These are phyloP conservation scores for Diuraphis noxia DNA, from an alignment of 1,140 invertebrate species.

Conservation along the genomic window DNA sequence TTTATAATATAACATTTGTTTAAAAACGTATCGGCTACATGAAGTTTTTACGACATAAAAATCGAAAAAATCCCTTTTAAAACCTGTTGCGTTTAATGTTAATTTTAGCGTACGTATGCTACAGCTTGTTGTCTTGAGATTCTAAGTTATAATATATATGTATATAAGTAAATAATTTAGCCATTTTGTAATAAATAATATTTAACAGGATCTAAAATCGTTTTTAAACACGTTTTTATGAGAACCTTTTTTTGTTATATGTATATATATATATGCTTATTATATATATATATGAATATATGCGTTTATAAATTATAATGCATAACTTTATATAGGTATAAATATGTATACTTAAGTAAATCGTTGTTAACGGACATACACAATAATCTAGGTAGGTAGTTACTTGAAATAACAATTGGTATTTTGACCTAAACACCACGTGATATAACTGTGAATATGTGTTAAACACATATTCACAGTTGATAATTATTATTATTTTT, in stretches of 20 bases:
- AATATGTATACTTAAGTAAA: neutral
- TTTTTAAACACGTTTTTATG: slow-evolving; percentile 41
- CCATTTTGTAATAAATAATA: slow-evolving; percentile 34
- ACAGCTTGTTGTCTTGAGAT: neutral
- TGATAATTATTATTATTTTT: neutral
- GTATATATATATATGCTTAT: neutral
- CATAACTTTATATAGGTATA: neutral
- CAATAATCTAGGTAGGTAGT: neutral
- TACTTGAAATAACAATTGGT: neutral
- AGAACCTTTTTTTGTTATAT: neutral
- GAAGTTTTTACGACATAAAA: slow-evolving; percentile 16
- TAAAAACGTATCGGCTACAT: neutral
- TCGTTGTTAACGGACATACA: neutral
- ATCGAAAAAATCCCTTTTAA: slow-evolving; percentile 12
- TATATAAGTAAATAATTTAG: slow-evolving; percentile 11
- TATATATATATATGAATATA: neutral
- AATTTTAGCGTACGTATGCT: neutral
- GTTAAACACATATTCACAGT: no score
- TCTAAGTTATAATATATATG: neutral
- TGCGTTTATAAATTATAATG: neutral
- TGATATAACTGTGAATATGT: no score
- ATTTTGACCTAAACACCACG: neutral
- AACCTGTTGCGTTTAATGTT: slow-evolving; percentile 42
- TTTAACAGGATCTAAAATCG: slow-evolving; percentile 16
- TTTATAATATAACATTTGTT: neutral